Base-by-base conservation (phyloP, 2,797 vertebrate genomes). In the Cheirogaleus major region DNA sequence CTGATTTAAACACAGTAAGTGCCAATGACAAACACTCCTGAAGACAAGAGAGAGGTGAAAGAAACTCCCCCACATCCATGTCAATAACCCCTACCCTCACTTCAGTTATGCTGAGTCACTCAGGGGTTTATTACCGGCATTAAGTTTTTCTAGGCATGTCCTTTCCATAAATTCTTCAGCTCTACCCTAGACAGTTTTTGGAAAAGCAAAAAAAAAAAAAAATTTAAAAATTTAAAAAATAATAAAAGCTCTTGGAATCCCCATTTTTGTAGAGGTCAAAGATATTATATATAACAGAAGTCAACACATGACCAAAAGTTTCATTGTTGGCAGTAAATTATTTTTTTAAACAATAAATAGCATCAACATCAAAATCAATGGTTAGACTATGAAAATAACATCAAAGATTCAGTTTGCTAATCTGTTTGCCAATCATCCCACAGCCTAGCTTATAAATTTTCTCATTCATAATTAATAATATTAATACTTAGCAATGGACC, bases 51-150 rank as follows among this genome's bases (percentile, higher is more conserved):
- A 55, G 55, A 76, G 8, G 27, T 32, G 13, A 78, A n/a, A 73
- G 35, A 48, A 30, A 23, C 15, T 5, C 22, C 2, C 4, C 2
- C 17, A 4, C 10, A 30, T 0, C 18, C 1, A 10, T 5, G 20
- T 61, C 15, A 32, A 23, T 11, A 72, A 27, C 20, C 5, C n/a
- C 4, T 0, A 18, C 50, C 5, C 2, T 12, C 7, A 11, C 7
- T 35, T 67, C 12, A 48, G 18, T 12, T 65, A 14, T 20, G 1
- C 32, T 27, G 55, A 85, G 48, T 41, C 2, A 13, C 10, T 50
- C 10, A 6, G 5, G 30, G 52, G 7, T 63, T n/a, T 69, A 17
- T 6, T n/a, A 27, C 7, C 12, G 65, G n/a, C n/a, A 61, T 45
- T 91, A 43, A 30, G 30, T 73, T 75, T 86, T 82, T 65, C 67